Evolutionary conservation across 2,888 invertebrate genomes (phyloP), one percentile per base, ranked within the genome.

Genomic region (Phaedon cochleariae): DNA sequence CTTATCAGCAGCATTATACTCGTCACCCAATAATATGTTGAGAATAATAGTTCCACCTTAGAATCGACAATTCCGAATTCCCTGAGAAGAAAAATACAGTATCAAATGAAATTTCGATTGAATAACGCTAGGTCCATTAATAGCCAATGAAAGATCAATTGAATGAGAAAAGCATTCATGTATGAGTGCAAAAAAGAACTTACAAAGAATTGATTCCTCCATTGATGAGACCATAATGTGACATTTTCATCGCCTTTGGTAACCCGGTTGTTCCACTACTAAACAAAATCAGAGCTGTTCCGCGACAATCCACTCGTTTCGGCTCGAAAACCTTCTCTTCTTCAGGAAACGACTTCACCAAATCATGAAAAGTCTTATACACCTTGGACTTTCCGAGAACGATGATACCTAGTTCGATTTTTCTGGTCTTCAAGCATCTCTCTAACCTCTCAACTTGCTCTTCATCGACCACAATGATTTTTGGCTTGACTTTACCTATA

Each of bases 231-330:
- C 10, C 34, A 21, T 54, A 71, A 64, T 74, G 71, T 6, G 76
- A 75, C 4, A 76, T 49, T 54, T 76, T 75, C 7, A 80, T 74
- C 34, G 75, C 79, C 68, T 81, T 81, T 0, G 80, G 77, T 20
- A 74, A 52, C 10, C 79, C 79, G 5, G 79, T 80, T 1, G 79
- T 79, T 0, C 81, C 81, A 67, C 81, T 81, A 41, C 80, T 80
- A 59, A 80, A 82, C 29, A 76, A 73, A 51, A 81, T 74, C 5
- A 77, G 37, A 1, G 75, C 76, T 1, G 75, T 77, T 12, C 67
- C 53, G 45, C 59, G 41, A 65, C 73, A 62, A 15, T 68, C 45
- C 1, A 66, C 59, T 15, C 59, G 37, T n/a, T 55, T n/a, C 0
- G 76, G 76, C 55, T 63, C 55, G 57, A 79, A 79, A 26, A 7